phyloP scores from a whole-genome alignment of 2,888 invertebrate species.

The Habroteleia sp. region DNA sequence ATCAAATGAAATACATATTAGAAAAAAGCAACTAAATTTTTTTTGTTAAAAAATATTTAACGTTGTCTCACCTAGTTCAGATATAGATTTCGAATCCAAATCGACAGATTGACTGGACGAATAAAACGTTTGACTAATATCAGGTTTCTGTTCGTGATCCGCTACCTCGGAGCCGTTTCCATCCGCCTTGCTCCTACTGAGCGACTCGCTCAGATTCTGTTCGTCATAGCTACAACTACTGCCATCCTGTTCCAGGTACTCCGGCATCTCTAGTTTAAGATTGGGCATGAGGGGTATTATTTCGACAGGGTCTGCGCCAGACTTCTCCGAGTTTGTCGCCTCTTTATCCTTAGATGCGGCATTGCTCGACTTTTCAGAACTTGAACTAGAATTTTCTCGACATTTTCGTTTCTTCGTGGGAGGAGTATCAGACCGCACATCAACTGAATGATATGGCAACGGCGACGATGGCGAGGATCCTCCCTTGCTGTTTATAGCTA shows the following conservation, averaged over 20 bases:
- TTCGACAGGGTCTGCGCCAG: slow-evolving; percentile 77
- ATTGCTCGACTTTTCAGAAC: slow-evolving; percentile 73
- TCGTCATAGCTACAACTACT: slow-evolving; percentile 81
- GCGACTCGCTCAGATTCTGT: slow-evolving; percentile 76
- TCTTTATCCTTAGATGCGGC: slow-evolving; percentile 73
- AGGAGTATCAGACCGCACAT: slow-evolving; percentile 74
- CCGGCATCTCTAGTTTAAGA: slow-evolving; percentile 83
- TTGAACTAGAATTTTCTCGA: slow-evolving; percentile 73
- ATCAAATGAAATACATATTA: no score
- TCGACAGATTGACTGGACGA: slow-evolving; percentile 76
- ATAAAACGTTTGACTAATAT: slow-evolving; percentile 79
- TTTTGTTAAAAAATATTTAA: no score
- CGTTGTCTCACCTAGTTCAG: slow-evolving; percentile 77
- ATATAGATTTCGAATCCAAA: slow-evolving; percentile 75
- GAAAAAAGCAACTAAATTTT: slow-evolving; percentile 10
- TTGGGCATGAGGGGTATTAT: slow-evolving; percentile 82
- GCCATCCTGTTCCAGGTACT: slow-evolving; percentile 82
- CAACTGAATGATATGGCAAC: slow-evolving; percentile 74
- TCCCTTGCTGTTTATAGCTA: slow-evolving; percentile 74
- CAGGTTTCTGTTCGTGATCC: slow-evolving; percentile 78
- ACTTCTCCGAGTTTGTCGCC: slow-evolving; percentile 73
- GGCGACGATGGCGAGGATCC: slow-evolving; percentile 78
- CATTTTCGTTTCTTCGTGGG: slow-evolving; percentile 79
- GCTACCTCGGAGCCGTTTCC: slow-evolving; percentile 73
- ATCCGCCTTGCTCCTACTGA: slow-evolving; percentile 75